Evolutionary conservation across 2,888 invertebrate species (phyloP).

Genomic region (Morpho deidamia): DNA sequence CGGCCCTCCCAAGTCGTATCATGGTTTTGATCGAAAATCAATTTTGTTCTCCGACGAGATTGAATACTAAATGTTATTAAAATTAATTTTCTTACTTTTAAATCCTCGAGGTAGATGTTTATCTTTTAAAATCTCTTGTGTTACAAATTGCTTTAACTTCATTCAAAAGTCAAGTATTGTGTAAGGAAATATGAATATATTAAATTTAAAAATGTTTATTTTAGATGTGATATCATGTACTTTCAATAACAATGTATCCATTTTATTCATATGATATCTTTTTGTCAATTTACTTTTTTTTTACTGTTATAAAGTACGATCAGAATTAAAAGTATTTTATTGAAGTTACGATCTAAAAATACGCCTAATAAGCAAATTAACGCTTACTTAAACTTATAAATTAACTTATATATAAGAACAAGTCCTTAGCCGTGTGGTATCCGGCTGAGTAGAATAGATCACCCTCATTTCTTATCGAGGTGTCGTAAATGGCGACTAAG

Average conservation of each 20-base stretch:
- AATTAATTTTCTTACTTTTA: constrained; percentile 3
- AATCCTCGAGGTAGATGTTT: background rate
- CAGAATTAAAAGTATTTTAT: no score
- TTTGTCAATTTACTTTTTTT: background rate
- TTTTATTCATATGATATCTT: background rate
- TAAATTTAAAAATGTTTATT: background rate
- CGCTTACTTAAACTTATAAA: no score
- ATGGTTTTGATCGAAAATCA: constrained; percentile 19
- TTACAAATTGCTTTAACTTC: constrained; percentile 5
- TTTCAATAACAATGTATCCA: background rate
- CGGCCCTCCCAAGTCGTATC: constrained; percentile 20
- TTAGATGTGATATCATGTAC: background rate
- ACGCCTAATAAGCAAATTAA: no score
- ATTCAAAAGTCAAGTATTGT: background rate
- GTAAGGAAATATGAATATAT: constrained; percentile 3
- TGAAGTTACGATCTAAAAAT: no score
- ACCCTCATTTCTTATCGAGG: no score
- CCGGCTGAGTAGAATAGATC: no score
- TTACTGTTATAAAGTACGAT: no score
- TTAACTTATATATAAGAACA: no score
- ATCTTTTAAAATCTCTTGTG: constrained; percentile 6
- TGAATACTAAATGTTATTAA: constrained; percentile 11
- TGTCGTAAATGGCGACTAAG: no score
- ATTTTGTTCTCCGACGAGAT: constrained; percentile 11
- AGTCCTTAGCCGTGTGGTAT: no score